These are phyloP conservation scores for Trinectes maculatus DNA, from an alignment of 2,113 vertebrate species.

Conservation along the genomic window DNA sequence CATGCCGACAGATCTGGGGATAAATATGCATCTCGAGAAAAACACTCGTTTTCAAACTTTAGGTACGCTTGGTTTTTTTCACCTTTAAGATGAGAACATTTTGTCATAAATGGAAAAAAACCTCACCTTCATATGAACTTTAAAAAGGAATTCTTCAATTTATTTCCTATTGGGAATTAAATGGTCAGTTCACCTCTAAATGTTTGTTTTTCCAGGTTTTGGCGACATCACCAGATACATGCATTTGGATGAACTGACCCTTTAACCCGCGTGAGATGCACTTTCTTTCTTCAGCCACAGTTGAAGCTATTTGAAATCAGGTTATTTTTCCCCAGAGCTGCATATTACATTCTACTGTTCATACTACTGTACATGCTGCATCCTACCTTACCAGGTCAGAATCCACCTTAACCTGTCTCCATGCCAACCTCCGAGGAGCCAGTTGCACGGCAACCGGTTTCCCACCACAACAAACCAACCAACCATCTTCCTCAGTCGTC, in stretches of 20 bases:
- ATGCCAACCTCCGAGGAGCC: conserved; percentile 80
- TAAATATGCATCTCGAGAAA: conserved; percentile 15
- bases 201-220: background rate
- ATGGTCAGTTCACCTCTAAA: background rate
- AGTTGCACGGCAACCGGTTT: conserved; percentile 80
- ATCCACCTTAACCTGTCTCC: conserved; percentile 84
- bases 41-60: conserved; percentile 5
- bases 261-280: conserved; percentile 11
- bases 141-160: conserved; percentile 28
- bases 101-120: conserved; percentile 1
- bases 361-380: conserved; percentile 75
- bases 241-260: conserved; percentile 20
- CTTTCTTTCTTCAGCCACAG: conserved; percentile 3
- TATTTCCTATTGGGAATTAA: background rate
- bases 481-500: conserved; percentile 75
- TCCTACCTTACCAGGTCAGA: conserved; percentile 75
- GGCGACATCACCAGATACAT: background rate
- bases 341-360: conserved; percentile 67
- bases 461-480: conserved; percentile 77
- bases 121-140: conserved; percentile 3
- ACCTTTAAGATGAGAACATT: conserved; percentile 1
- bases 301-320: conserved; percentile 31
- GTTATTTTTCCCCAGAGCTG: conserved; percentile 69
- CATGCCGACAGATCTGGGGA: conserved; percentile 69
- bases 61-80: conserved; percentile 38